Evolutionary conservation across 1,140 invertebrate genomes (phyloP), one percentile per base, ranked within the genome.

Genomic region (Sitodiplosis mosellana): DNA sequence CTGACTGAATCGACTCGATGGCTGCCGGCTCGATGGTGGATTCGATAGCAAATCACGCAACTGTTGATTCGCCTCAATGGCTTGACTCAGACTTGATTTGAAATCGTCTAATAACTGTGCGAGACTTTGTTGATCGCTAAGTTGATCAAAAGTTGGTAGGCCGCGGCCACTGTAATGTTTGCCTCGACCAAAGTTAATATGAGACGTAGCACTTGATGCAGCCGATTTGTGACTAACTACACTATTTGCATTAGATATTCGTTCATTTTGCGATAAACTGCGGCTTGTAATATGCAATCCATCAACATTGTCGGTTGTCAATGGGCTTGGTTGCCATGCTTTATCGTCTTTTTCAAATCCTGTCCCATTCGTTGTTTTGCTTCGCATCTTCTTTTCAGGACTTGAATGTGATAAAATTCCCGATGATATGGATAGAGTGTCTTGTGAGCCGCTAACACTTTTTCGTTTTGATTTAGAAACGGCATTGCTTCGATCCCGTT

Each of bases 11-110:
- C n/a, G n/a, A n/a, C n/a, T n/a, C n/a, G n/a, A n/a, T n/a, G n/a
- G n/a, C n/a, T n/a, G n/a, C n/a, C n/a, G n/a, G 27, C 27, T 27
- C 27, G 27, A 27, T 27, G 27, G 27, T 27, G 27, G 27, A 27
- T 27, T 27, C 10, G 27, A 27, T 5, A 48, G 48, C 10, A 52
- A 49, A 15, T 19, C 47, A 46, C 52, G 51, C 12, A 56, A 34
- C 17, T 50, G 51, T 27, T 56, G 48, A 52, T 56, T 56, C 1
- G 53, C 54, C 44, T 52, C 49, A 45, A 56, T 54, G 11, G 53
- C 54, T 21, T 54, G 51, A 8, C 51, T 51, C n/a, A 56, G 40
- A 46, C 53, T 54, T 15, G 47, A 49, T 46, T 54, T 56, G 33
- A 56, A 56, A 27, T 51, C 50, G 2, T 49, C 18, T 20, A 56